Conservation (phyloP, 1,140 invertebrate genomes). For the Tetragonula clypearis region DNA sequence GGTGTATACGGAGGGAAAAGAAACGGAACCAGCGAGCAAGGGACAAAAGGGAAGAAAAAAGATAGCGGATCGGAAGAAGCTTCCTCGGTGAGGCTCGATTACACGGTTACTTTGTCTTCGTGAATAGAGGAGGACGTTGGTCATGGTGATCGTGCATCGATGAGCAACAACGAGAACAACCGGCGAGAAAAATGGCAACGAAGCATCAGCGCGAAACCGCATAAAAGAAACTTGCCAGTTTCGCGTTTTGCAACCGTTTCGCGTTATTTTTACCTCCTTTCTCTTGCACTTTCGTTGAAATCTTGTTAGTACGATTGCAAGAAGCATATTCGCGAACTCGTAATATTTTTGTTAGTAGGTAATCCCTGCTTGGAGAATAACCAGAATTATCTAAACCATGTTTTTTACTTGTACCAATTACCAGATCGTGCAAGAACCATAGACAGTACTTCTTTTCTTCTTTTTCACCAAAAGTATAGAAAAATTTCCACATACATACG, state of each 20-base stretch:
- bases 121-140: slow-evolving; percentile 65
- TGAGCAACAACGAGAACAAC: slow-evolving; percentile 47
- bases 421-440: too few species aligned
- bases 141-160: slow-evolving; percentile 51
- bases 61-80: slow-evolving; percentile 37
- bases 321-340: neutral
- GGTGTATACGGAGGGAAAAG: neutral
- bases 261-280: slow-evolving; percentile 9
- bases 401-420: too few species aligned
- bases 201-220: slow-evolving; percentile 63
- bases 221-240: slow-evolving; percentile 69
- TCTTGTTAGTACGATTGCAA: neutral
- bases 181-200: slow-evolving; percentile 45
- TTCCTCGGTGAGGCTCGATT: slow-evolving; percentile 66
- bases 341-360: neutral
- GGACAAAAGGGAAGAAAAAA: neutral
- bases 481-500: too few species aligned
- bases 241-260: slow-evolving; percentile 55
- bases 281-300: neutral
- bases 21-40: neutral
- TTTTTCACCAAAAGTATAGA: too few species aligned
- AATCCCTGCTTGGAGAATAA: too few species aligned
- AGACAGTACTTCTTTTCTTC: too few species aligned
- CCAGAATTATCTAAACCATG: too few species aligned
- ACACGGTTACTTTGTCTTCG: slow-evolving; percentile 77